phyloP scores from a whole-genome alignment of 2,113 vertebrate genomes.

The Aleadryas rufinucha region DNA sequence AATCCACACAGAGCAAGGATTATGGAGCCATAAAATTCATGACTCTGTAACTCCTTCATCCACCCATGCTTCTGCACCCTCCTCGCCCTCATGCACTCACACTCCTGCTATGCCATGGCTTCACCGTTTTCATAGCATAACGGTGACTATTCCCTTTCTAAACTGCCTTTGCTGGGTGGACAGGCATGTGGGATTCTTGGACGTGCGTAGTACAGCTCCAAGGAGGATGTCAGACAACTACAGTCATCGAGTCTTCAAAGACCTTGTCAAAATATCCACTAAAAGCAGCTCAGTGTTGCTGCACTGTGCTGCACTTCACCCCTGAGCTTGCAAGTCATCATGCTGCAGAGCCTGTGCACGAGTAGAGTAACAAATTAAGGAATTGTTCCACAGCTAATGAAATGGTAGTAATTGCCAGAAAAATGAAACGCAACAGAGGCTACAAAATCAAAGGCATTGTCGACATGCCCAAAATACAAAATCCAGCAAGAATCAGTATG shows the following conservation, averaged over 20 bases:
- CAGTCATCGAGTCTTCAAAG: fast-evolving
- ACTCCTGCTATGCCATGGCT: not conserved
- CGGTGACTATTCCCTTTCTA: not conserved
- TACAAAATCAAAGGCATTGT: not conserved
- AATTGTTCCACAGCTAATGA: not conserved
- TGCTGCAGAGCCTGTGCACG: not conserved
- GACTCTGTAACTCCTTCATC: not conserved
- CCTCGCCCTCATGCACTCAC: not conserved
- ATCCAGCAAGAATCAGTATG: not conserved
- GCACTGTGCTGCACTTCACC: not conserved
- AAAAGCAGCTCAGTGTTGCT: not conserved
- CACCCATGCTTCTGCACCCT: fast-evolving
- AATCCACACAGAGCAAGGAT: not conserved
- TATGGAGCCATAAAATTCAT: not conserved
- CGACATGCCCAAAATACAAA: not conserved
- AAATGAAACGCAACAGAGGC: not conserved
- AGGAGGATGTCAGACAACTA: not conserved
- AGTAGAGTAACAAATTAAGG: not conserved
- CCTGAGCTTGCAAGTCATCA: not conserved
- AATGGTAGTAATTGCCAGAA: not conserved
- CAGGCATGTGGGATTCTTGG: not conserved
- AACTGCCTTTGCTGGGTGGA: not conserved
- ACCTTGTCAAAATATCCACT: not conserved
- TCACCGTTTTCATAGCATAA: not conserved
- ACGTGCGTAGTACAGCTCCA: not conserved